Base-by-base conservation (phyloP, 2,797 vertebrate species). In the Paramormyrops hopkinsi region DNA sequence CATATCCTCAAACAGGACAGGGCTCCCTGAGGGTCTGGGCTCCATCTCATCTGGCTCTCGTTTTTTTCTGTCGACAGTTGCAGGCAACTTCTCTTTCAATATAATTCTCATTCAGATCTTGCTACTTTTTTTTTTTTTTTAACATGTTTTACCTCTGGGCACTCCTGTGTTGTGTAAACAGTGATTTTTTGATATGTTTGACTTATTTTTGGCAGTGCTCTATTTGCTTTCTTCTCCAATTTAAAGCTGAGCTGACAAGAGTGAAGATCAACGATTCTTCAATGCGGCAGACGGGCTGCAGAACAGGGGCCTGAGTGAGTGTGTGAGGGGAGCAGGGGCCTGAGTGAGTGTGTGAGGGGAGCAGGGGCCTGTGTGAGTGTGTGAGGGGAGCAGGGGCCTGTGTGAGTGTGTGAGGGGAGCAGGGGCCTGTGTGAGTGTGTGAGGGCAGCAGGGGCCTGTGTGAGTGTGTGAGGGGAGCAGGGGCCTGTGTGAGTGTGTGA, bases 41-140 rank as follows among this genome's bases (percentile, higher is more conserved):
- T 51, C 22, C 22, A 56, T 89, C 50, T 17, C 50, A 79, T 44
- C 51, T 29, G 48, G 14, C 48, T 37, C 11, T 46, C 12, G 5
- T 11, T 76, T 73, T 50, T 76, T 79, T 29, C 83, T 37, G 56
- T 48, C 37, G 51, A 89, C 59, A 29, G 84, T 59, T 79, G 65
- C 84, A 79, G 85, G 89, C 29, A 73, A 41, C 44, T 69, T 82
- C 50, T 25, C 73, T 82, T 54, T 89, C 41, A 14, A 53, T 56
- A 46, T 87, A 89, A 87, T 89, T 79, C 65, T 82, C 89, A 87
- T 87, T 89, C 89, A 89, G 85, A 87, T 59, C 85, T 44, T 29
- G 19, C 62, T 46, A 19, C 37, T 33, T 37, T 65, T 50, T 33
- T 8, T 87, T 86, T 50, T 86, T 62, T 25, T 51, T 65, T 85